Evolutionary conservation across 2,113 vertebrate species (phyloP).

Genomic region (Sinocyclocheilus anophthalmus): DNA sequence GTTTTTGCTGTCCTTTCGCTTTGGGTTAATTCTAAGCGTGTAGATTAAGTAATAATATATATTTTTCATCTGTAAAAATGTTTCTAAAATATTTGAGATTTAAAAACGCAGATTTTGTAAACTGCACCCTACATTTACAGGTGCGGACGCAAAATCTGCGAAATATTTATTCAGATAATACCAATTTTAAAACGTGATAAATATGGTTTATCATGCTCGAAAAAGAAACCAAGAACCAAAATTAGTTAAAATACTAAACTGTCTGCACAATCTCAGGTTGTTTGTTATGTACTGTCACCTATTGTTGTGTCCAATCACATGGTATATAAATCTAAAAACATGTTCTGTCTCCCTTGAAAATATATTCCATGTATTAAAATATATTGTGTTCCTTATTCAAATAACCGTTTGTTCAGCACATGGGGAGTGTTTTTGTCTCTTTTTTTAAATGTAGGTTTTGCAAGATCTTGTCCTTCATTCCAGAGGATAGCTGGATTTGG

Average conservation of each 20-base stretch:
- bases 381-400: slow-evolving; percentile 5
- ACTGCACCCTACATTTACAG: background rate
- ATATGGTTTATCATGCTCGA: background rate
- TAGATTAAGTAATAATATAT: background rate
- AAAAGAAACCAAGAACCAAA: background rate
- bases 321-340: background rate
- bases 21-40: too few relatives aligned
- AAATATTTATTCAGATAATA: background rate
- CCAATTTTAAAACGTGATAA: slow-evolving; percentile 37
- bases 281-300: background rate
- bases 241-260: background rate
- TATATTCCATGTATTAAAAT: background rate
- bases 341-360: background rate
- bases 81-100: background rate
- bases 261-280: background rate
- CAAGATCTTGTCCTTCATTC: slow-evolving; percentile 66
- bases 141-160: background rate
- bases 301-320: background rate
- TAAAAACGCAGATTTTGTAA: background rate
- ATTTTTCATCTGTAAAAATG: slow-evolving; percentile 8
- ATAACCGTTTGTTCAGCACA: slow-evolving; percentile 67
- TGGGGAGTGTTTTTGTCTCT: slow-evolving; percentile 70
- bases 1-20: background rate
- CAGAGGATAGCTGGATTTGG: slow-evolving; percentile 76
- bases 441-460: slow-evolving; percentile 85